Evolutionary conservation across 2,113 vertebrate genomes (phyloP).

Genomic region (Cavia porcellus): DNA sequence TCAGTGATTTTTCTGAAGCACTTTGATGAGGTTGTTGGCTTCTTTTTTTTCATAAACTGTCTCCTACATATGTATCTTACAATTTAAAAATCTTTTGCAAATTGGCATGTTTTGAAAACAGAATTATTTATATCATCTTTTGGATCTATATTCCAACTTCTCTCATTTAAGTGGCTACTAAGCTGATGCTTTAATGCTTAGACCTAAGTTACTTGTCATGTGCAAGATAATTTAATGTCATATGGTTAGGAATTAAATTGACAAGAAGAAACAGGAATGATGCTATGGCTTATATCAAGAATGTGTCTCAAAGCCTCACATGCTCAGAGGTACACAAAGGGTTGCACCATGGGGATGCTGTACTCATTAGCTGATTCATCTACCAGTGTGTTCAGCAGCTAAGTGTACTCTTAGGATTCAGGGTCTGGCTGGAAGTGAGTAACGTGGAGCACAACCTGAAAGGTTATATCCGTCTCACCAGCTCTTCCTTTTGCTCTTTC

Average conservation of each 20-base stretch:
- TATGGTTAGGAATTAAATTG: not conserved
- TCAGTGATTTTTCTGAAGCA: not conserved
- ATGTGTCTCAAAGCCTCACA: not conserved
- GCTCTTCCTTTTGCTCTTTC: not conserved
- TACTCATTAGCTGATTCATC: not conserved
- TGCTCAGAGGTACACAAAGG: not conserved
- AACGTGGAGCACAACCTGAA: not conserved
- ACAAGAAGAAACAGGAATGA: not conserved
- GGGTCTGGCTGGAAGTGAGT: not conserved
- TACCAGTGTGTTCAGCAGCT: not conserved
- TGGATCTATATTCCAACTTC: not conserved
- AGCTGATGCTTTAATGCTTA: not conserved
- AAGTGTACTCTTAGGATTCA: not conserved
- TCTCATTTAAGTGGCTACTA: not conserved
- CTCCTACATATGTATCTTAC: not conserved
- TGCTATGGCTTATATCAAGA: not conserved
- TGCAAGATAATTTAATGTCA: not conserved
- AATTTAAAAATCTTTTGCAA: slow-evolving; percentile 35
- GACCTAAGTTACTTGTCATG: not conserved
- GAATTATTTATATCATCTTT: not conserved
- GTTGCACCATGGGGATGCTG: not conserved
- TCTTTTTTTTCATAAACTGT: not conserved
- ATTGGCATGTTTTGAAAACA: not conserved
- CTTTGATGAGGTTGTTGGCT: not conserved
- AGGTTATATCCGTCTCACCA: not conserved